Percentiles rank a stretch among this genome's conserved stretches.
Conservation (phyloP, 2,888 invertebrate genomes). For the Panopea generosa region DNA sequence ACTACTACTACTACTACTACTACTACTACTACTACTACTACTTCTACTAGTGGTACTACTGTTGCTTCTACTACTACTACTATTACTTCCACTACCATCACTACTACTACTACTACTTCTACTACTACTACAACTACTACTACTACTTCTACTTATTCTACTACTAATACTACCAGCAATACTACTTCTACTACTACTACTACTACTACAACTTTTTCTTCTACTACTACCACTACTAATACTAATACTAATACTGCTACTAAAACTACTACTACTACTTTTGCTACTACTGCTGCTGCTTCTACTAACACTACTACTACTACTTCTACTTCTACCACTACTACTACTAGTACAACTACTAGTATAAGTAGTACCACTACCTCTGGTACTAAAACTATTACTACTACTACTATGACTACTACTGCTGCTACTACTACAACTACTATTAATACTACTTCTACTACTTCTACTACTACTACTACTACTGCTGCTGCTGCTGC, state of each 20-base stretch:
- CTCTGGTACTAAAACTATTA: too few relatives aligned
- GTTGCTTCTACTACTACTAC: conserved; percentile 8
- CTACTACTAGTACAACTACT: too few relatives aligned
- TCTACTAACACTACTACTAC: not conserved
- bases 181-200: conserved; percentile 11
- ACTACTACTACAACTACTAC: conserved; percentile 17
- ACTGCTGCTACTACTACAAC: too few relatives aligned
- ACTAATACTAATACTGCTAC: conserved; percentile 6
- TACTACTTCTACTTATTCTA: conserved; percentile 9
- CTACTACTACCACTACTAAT: conserved; percentile 10
- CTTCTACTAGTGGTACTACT: conserved; percentile 2
- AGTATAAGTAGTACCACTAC: too few relatives aligned
- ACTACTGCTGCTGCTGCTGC: too few relatives aligned
- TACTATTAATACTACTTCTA: too few relatives aligned
- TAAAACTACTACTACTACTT: not conserved
- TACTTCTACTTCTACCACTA: too few relatives aligned
- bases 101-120: conserved; percentile 4
- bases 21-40: conserved; percentile 14
- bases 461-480: too few relatives aligned
- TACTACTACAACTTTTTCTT: conserved; percentile 10
- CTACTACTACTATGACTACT: too few relatives aligned
- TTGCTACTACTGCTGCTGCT: conserved; percentile 6
- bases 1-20: conserved; percentile 13
- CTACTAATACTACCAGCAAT: not conserved
- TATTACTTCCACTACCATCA: not conserved